phyloP scores from a whole-genome alignment of 2,113 vertebrate genomes.

The Callorhinus ursinus region DNA sequence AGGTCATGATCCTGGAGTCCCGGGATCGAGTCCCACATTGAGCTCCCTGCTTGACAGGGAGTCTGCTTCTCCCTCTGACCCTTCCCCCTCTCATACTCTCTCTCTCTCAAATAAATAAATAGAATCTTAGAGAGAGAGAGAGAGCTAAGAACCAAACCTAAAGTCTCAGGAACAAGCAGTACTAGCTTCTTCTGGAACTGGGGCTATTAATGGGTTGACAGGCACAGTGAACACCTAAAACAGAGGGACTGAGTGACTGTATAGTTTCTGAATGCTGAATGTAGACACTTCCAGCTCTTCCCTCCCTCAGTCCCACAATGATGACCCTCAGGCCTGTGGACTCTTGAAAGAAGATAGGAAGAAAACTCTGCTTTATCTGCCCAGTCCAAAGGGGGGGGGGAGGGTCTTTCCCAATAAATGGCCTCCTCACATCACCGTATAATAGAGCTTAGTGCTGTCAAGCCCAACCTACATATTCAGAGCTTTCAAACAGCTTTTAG shows the following conservation, averaged over 20 bases:
- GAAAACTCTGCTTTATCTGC: not conserved
- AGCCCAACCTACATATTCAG: not conserved
- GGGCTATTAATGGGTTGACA: not conserved
- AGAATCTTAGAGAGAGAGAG: no score
- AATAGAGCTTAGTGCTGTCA: not conserved
- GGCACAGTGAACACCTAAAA: not conserved
- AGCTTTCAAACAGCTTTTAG: not conserved
- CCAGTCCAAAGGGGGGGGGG: not conserved
- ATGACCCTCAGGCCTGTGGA: not conserved
- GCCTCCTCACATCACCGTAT: not conserved
- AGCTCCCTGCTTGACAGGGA: no score
- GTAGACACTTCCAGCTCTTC: not conserved
- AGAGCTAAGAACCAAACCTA: not conserved
- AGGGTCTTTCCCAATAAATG: not conserved
- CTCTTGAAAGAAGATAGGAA: not conserved
- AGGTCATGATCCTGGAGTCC: no score
- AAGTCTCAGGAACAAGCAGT: not conserved
- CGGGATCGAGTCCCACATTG: no score
- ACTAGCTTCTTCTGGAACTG: not conserved
- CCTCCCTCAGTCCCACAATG: not conserved
- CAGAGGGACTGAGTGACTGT: not conserved
- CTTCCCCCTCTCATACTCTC: no score
- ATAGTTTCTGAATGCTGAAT: not conserved
- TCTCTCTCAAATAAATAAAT: no score
- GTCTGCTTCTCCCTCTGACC: no score